Base-by-base conservation (phyloP, 2,113 vertebrate species). In the Smithornis capensis region DNA sequence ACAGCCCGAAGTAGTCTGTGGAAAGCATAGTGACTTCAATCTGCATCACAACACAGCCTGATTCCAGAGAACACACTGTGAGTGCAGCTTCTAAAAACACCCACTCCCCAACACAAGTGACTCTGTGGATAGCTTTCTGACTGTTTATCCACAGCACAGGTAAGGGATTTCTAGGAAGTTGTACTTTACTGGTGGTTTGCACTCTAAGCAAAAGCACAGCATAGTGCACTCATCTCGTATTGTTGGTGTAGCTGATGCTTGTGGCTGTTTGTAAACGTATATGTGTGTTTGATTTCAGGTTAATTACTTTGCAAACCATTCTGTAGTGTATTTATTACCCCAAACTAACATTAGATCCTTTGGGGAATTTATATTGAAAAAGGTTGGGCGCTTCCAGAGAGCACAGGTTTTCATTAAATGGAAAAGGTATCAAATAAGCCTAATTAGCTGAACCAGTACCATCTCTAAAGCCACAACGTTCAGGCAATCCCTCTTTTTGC, bases 61-160 rank as follows among this genome's bases (percentile, higher is more conserved):
- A n/a, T 87, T 89, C 69, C n/a, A 16, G 93, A 74, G 52, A 93
- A 63, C 12, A 19, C 55, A 12, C 79, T 44, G 87, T 47, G 56
- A 62, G 83, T 78, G 90, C 40, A 55, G 55, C 31, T 87, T 89
- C 92, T 55, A 59, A 62, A 90, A 83, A 79, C 86, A 74, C 28
- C 42, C 3, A 0, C 80, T 89, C 89, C 92, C 67, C 4, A 24
- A 56, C 83, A 38, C 69, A n/a, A 42, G 83, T 67, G 78, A 67
- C 53, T 71, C 29, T 33, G 44, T 81, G 56, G 33, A 38, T 52
- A 68, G 40, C 69, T 67, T 77, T 79, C 60, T 59, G 95, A 57
- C 94, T 92, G 80, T 80, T 96, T 94, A 71, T 91, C 92, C 83
- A 91, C 75, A 68, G 71, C 60, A 77, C 95, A 96, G 98, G 97